Percentiles rank a stretch among this genome's conserved stretches.
Evolutionary conservation across 2,797 vertebrate species (phyloP).

Genomic region (Mionectes olivaceus): DNA sequence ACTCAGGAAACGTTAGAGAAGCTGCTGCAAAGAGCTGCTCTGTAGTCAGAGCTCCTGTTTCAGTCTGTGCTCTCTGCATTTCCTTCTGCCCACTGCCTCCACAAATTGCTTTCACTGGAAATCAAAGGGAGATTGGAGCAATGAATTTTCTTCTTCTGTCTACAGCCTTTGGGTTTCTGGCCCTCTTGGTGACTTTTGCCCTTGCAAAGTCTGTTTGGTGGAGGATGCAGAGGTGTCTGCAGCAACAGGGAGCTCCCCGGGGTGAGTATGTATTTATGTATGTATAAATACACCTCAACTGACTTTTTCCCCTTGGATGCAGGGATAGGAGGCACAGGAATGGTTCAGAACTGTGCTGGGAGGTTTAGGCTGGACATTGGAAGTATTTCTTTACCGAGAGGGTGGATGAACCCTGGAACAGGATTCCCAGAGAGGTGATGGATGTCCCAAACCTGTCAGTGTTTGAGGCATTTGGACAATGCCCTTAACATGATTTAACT

Average conservation of each 20-base stretch:
- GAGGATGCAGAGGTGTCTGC: background rate
- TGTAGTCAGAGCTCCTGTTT: background rate
- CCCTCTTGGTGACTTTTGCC: background rate
- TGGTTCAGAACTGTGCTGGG: background rate
- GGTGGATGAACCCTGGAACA: background rate
- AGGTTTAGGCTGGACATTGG: background rate
- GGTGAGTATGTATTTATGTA: fast-evolving
- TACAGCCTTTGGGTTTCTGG: background rate
- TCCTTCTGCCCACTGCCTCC: background rate
- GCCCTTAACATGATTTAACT: background rate
- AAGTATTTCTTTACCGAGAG: fast-evolving
- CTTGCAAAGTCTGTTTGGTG: background rate
- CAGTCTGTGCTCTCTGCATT: background rate
- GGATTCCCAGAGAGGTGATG: background rate
- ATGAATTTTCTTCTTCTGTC: background rate
- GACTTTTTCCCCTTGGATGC: background rate
- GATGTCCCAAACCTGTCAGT: fast-evolving
- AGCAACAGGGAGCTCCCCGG: background rate
- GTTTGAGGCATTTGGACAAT: background rate
- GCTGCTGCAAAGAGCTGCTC: background rate
- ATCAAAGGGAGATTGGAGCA: background rate
- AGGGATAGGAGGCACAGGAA: fast-evolving
- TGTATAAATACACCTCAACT: fast-evolving
- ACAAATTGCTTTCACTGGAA: background rate
- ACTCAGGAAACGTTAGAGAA: background rate